A percentile compares a stretch with the other conserved stretches of the same genome.
phyloP scores from a whole-genome alignment of 2,797 vertebrate species.

The Myotis vivesi region DNA sequence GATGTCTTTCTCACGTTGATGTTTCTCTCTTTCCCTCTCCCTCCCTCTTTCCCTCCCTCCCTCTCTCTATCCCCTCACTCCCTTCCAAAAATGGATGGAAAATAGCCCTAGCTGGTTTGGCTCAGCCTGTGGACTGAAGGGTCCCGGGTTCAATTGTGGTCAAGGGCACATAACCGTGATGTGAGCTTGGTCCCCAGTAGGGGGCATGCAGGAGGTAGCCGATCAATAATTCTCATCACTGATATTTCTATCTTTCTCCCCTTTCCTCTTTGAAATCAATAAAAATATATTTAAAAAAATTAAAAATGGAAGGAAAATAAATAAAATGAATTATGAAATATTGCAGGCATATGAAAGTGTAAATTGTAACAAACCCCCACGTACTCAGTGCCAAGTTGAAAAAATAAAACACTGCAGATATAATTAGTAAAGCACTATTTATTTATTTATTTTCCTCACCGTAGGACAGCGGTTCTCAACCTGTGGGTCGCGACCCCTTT shows the following conservation, averaged over 20 bases:
- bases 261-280: not conserved
- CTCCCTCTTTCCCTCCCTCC: too few relatives aligned
- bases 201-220: not conserved
- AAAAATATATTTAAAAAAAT: not conserved
- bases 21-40: too few relatives aligned
- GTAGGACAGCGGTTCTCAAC: too few relatives aligned
- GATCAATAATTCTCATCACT: not conserved
- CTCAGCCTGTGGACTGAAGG: not conserved
- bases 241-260: not conserved
- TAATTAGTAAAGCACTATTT: not conserved
- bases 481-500: too few relatives aligned
- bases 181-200: not conserved
- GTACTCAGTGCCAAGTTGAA: not conserved
- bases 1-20: too few relatives aligned
- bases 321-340: conserved; percentile 9
- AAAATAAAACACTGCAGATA: not conserved
- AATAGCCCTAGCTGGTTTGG: not conserved
- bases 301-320: too few relatives aligned
- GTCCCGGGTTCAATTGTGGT: not conserved
- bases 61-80: too few relatives aligned
- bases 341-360: not conserved
- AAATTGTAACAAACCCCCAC: not conserved
- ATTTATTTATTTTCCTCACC: not conserved
- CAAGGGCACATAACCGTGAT: not conserved
- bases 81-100: too few relatives aligned